A percentile compares a stretch with the other conserved stretches of the same genome.
phyloP scores from a whole-genome alignment of 2,113 vertebrate genomes.

The Platysteira castanea region DNA sequence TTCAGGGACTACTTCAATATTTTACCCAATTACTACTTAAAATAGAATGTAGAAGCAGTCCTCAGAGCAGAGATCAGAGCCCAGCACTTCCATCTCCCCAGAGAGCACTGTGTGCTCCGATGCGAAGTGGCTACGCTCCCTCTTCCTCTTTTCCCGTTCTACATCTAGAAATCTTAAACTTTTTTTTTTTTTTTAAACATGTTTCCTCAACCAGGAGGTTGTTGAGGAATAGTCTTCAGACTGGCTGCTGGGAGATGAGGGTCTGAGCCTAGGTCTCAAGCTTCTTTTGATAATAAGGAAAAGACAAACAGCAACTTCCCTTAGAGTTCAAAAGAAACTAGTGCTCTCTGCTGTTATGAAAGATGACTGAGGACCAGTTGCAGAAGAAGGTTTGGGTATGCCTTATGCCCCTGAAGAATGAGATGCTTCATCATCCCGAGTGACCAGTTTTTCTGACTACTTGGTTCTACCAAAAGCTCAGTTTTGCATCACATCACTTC shows the following conservation, averaged over 20 bases:
- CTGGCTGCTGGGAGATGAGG: background rate
- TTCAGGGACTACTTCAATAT: background rate
- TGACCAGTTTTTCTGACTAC: background rate
- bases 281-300: background rate
- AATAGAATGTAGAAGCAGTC: background rate
- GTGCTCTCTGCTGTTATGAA: background rate
- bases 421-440: background rate
- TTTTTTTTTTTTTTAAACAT: background rate
- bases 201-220: background rate
- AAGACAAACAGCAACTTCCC: background rate
- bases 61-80: background rate
- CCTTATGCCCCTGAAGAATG: background rate
- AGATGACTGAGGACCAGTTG: background rate
- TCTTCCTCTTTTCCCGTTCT: background rate
- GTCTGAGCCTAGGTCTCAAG: background rate
- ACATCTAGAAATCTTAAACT: background rate
- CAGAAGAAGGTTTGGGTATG: background rate
- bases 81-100: background rate
- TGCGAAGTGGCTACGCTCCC: rapidly evolving
- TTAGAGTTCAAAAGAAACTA: background rate
- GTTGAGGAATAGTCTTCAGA: background rate
- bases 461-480: background rate
- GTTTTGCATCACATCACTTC: background rate
- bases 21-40: background rate
- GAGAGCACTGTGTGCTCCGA: rapidly evolving